Evolutionary conservation across 2,888 invertebrate species (phyloP), one percentile per base, ranked within the genome.

Genomic region (Himalopsyche japonica): DNA sequence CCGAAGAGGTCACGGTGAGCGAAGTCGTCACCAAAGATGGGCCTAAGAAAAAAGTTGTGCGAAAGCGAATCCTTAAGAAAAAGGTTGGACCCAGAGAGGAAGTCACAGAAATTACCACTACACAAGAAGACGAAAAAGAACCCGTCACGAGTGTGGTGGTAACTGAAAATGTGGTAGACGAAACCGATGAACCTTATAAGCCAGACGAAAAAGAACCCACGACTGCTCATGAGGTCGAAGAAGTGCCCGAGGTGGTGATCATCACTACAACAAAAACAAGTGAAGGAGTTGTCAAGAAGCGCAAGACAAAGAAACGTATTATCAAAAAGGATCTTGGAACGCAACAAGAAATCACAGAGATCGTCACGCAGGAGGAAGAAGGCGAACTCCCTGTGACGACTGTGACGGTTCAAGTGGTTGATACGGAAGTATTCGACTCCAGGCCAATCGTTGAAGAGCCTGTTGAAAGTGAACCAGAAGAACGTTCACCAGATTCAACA

Each of bases 321-420:
- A 90, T 86, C 90, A 88, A 88, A 81, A 89, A 88, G 81, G 87
- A 86, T 83, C 90, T 89, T 81, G 92, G 90, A 2, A 87, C 88
- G 0, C 91, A 91, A 83, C 88, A 90, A 84, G 91, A 92, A 87
- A 89, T 90, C 64, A 90, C 92, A n/a, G 90, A 90, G 87, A 90
- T 90, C 49, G 88, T 90, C 24, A 91, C 91, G 80, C 89, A 90
- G 57, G 89, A 90, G 88, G 89, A 78, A 89, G 90, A 86, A 89
- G 89, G 89, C 57, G 87, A 90, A 84, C 88, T 88, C 83, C 90
- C 90, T 0, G 84, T 88, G 27, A 89, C 90, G 10, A 89, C 88
- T n/a, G 76, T 81, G 18, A 57, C 57, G 7, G 81, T 49, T 87
- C 12, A 87, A 88, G 85, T 88, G 88, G 84, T 43, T 7, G 43